Conservation (phyloP, 2,113 vertebrate species). For the Oncorhynchus nerka region DNA sequence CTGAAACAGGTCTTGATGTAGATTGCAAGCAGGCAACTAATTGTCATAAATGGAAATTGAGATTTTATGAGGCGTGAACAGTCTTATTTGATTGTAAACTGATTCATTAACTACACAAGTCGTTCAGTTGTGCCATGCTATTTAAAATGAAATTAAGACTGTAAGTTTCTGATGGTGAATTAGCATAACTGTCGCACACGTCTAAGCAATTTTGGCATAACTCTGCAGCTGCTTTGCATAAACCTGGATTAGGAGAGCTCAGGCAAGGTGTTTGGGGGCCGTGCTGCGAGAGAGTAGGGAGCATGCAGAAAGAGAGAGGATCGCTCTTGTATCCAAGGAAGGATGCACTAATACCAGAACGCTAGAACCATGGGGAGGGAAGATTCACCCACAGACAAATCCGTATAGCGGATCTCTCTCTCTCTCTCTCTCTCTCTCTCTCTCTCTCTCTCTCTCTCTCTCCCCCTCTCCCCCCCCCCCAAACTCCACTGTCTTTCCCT, state of each 20-base stretch:
- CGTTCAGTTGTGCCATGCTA: neutral
- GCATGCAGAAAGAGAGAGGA: neutral
- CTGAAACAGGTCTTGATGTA: constrained; percentile 15
- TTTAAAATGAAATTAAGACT: constrained; percentile 40
- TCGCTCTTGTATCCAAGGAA: neutral
- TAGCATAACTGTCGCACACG: constrained; percentile 46
- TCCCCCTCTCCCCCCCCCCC: no score
- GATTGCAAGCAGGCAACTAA: constrained; percentile 13
- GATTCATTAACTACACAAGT: constrained; percentile 31
- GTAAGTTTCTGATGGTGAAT: no score
- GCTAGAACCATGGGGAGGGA: neutral
- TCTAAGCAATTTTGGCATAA: constrained; percentile 40
- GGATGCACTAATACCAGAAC: constrained; percentile 3
- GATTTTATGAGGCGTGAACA: constrained; percentile 21
- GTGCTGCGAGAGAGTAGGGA: neutral
- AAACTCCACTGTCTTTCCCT: no score
- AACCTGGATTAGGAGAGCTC: constrained; percentile 34
- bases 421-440: neutral
- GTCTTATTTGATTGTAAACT: constrained; percentile 42
- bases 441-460: no score
- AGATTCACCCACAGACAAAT: neutral
- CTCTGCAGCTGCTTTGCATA: constrained; percentile 36
- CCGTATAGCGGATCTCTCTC: neutral
- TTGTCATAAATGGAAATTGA: constrained; percentile 1
- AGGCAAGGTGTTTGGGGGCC: constrained; percentile 19